Conservation (phyloP, 2,113 vertebrate species). For the Cottus gobio region DNA sequence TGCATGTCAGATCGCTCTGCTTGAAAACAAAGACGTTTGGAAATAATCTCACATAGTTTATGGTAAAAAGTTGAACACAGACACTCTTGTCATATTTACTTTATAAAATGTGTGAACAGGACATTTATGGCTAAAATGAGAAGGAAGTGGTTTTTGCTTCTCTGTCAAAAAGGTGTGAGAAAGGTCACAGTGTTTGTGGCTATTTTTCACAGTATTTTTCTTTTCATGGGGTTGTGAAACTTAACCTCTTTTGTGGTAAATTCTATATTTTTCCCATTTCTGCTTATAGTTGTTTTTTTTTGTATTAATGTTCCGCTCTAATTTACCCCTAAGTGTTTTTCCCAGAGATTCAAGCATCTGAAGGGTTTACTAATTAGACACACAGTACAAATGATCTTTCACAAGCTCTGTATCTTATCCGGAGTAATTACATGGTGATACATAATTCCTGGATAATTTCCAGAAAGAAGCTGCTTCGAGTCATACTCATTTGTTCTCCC, state of each 20-base stretch:
- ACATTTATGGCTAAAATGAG: constrained; percentile 80
- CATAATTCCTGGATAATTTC: constrained; percentile 86
- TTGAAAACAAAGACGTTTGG: constrained; percentile 28
- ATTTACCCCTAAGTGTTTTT: constrained; percentile 82
- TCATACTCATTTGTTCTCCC: constrained; percentile 76
- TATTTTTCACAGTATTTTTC: constrained; percentile 72
- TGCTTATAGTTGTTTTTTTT: constrained; percentile 58
- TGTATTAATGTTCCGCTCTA: constrained; percentile 71
- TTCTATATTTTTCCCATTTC: constrained; percentile 61
- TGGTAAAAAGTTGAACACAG: constrained; percentile 10
- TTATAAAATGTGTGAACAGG: constrained; percentile 77
- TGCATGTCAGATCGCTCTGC: constrained; percentile 46
- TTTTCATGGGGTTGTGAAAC: constrained; percentile 66
- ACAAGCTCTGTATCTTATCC: constrained; percentile 84
- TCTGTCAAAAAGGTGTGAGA: constrained; percentile 75
- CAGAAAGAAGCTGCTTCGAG: constrained; percentile 82
- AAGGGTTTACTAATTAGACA: constrained; percentile 87
- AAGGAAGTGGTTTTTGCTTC: constrained; percentile 84
- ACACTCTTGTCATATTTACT: constrained; percentile 73
- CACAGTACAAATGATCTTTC: constrained; percentile 87
- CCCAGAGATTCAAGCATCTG: constrained; percentile 79
- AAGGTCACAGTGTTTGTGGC: constrained; percentile 69
- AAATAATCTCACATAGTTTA: constrained; percentile 21
- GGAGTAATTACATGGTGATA: constrained; percentile 84
- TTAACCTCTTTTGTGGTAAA: constrained; percentile 41